Base-by-base conservation (phyloP, 2,888 invertebrate species). In the Hesperia comma region DNA sequence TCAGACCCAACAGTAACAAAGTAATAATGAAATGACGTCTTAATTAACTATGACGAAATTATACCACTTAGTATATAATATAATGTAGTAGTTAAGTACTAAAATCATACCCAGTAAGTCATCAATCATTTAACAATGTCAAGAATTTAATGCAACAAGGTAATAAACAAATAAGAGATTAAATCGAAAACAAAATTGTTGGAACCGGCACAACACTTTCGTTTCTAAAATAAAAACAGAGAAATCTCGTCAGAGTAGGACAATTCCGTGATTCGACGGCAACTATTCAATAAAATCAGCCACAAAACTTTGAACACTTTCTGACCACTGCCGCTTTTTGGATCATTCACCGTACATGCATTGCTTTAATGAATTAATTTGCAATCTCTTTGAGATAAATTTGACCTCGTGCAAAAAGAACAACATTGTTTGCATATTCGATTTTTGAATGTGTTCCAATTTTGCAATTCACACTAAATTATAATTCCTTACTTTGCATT, bases 331-430 rank as follows among this genome's bases (percentile, higher is more conserved):
- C 73, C 74, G 73, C 68, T 77, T 81, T 84, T 81, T 72, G 78
- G 84, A 84, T 83, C 84, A 80, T 71, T 69, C 73, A 67, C 66
- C 69, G 80, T 81, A 86, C 88, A 87, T 90, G 90, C 81, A 83
- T 79, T 73, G 85, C 72, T 79, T 85, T 78, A 63, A 56, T 56
- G 26, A 64, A 43, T 64, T 57, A 6, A 40, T 64, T 58, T 1
- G 49, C 26, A 58, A 51, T 51, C 49, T 63, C 57, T 37, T 53
- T 64, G 51, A 17, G 15, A 51, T 46, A 14, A 46, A 26, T 51
- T 12, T 51, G 49, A 41, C 37, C 46, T 55, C 54, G 41, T 54
- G 33, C 32, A 55, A 43, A 61, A 55, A 55, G 8, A 19, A 63
- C 21, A 19, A 53, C 53, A 53, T 53, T 32, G 21, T 51, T 12